Conservation (phyloP, 2,113 vertebrate genomes). For the Empidonax alnorum region DNA sequence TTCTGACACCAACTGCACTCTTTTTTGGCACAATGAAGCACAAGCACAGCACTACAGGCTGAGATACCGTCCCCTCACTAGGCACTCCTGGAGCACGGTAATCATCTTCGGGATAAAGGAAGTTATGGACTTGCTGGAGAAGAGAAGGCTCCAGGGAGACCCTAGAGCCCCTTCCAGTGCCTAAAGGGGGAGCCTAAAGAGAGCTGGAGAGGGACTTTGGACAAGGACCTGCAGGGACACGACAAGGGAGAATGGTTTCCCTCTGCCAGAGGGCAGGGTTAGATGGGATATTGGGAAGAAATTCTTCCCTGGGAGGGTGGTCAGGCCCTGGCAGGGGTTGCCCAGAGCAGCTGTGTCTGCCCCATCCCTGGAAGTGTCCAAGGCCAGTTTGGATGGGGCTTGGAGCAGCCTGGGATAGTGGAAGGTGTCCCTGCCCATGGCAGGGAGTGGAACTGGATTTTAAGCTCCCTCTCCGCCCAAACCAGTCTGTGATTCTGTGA, state of each 20-base stretch:
- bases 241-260: neutral
- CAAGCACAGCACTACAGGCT: conserved; percentile 41
- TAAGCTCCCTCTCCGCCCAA: neutral
- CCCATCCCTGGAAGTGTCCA: neutral
- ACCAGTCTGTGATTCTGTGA: fast-evolving
- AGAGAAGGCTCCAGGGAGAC: fast-evolving
- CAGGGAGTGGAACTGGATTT: neutral
- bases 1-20: conserved; percentile 35
- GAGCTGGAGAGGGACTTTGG: neutral
- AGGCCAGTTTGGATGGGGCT: neutral
- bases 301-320: neutral
- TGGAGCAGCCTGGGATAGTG: neutral
- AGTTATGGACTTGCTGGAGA: fast-evolving
- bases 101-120: neutral
- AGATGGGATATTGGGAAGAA: neutral
- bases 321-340: fast-evolving
- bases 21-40: neutral
- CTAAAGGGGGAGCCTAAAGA: neutral
- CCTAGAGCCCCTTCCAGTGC: neutral
- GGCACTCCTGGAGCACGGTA: conserved; percentile 70
- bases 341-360: neutral
- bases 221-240: neutral
- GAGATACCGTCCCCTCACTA: conserved; percentile 24
- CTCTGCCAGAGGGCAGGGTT: neutral
- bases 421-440: neutral